Evolutionary conservation across 1,140 invertebrate species (phyloP).

Genomic region (Megalonaias nervosa): DNA sequence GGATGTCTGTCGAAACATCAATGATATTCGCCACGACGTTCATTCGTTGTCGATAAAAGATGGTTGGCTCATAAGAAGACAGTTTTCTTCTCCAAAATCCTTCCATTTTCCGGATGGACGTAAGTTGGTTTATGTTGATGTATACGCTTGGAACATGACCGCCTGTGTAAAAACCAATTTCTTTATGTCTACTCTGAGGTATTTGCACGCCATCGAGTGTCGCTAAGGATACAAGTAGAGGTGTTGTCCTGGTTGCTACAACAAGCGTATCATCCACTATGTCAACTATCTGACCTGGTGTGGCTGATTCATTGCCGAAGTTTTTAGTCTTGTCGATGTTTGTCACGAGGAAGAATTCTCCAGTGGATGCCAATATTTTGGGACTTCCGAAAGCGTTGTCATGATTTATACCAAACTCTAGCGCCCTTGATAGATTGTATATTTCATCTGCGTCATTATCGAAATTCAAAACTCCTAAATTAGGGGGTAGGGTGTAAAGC

Average conservation of each 20-base stretch:
- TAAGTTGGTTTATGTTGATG: slow-evolving; percentile 22
- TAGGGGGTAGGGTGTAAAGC: slow-evolving; percentile 42
- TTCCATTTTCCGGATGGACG: slow-evolving; percentile 45
- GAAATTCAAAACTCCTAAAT: slow-evolving; percentile 48
- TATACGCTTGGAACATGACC: slow-evolving; percentile 5
- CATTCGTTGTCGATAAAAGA: slow-evolving; percentile 51
- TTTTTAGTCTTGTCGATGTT: slow-evolving; percentile 26
- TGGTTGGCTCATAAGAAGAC: slow-evolving; percentile 45
- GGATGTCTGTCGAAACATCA: slow-evolving; percentile 40
- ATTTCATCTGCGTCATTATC: slow-evolving; percentile 18
- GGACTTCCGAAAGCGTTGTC: slow-evolving; percentile 49
- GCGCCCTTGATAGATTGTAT: slow-evolving; percentile 39
- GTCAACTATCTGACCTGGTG: slow-evolving; percentile 38
- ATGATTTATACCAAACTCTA: slow-evolving; percentile 41
- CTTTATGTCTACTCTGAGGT: slow-evolving; percentile 14
- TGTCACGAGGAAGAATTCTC: slow-evolving; percentile 46
- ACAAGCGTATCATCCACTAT: slow-evolving; percentile 45
- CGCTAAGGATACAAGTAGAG: slow-evolving; percentile 38
- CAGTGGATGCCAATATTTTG: slow-evolving; percentile 41
- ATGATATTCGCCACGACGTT: slow-evolving; percentile 50
- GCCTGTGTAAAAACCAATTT: slow-evolving; percentile 27
- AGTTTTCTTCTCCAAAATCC: slow-evolving; percentile 45
- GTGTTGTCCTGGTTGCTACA: slow-evolving; percentile 36
- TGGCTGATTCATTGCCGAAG: neutral
- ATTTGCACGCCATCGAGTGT: slow-evolving; percentile 38